Percentiles rank a stretch among this genome's conserved stretches.
Evolutionary conservation across 2,113 vertebrate species (phyloP).

Genomic region (Corvus hawaiiensis): DNA sequence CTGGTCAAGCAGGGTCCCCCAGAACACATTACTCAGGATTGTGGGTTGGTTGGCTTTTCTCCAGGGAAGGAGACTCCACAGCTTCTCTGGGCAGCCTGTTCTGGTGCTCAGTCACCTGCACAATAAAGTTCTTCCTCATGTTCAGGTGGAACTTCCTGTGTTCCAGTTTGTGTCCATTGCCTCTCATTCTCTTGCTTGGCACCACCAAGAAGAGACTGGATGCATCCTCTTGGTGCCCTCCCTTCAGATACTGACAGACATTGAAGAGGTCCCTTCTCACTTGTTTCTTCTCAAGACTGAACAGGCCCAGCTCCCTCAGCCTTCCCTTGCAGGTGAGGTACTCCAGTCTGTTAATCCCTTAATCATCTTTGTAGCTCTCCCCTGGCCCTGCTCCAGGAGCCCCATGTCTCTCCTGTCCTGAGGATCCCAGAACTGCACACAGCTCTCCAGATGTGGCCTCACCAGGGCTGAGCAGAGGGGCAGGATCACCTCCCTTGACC

Average conservation of each 20-base stretch:
- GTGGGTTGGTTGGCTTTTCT: neutral
- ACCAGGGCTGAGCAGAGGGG: neutral
- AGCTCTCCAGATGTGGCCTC: neutral
- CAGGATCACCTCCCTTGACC: neutral
- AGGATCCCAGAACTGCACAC: neutral
- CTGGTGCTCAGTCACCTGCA: neutral
- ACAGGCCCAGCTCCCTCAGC: neutral
- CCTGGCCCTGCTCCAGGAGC: neutral
- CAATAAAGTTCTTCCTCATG: neutral
- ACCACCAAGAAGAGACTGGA: neutral
- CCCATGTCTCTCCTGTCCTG: neutral
- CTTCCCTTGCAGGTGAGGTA: neutral
- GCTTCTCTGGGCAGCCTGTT: neutral
- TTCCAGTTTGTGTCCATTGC: neutral
- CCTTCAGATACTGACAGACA: neutral
- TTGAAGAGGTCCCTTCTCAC: neutral
- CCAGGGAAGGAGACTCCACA: neutral
- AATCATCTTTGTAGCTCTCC: neutral
- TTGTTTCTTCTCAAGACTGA: neutral
- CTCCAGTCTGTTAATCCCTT: neutral
- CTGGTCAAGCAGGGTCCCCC: neutral
- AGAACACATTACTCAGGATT: neutral
- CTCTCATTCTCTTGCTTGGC: neutral
- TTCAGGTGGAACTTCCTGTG: neutral
- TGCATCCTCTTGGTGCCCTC: neutral